These are phyloP conservation scores for Craniophora ligustri DNA, from an alignment of 2,888 invertebrate species.

Conservation along the genomic window DNA sequence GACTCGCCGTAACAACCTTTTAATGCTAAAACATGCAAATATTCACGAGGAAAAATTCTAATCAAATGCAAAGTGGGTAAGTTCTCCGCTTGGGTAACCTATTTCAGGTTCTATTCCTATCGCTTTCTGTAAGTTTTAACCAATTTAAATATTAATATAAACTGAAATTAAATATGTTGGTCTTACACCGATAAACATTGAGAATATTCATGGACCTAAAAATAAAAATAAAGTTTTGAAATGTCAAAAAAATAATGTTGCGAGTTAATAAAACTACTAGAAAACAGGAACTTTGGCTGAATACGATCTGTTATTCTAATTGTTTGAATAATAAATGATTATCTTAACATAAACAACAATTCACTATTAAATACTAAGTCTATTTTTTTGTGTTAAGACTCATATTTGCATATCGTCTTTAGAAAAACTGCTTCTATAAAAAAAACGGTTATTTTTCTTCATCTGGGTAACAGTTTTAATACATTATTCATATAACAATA, in stretches of 20 bases:
- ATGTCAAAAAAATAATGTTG: too few relatives aligned
- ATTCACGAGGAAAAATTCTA: slow-evolving; percentile 15
- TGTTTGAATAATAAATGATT: too few relatives aligned
- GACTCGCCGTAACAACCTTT: background rate
- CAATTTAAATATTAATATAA: slow-evolving; percentile 27
- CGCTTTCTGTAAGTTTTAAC: slow-evolving; percentile 12
- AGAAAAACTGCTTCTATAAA: background rate
- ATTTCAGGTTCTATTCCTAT: slow-evolving; percentile 17
- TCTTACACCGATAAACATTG: background rate
- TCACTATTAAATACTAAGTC: background rate
- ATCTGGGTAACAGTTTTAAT: slow-evolving; percentile 1
- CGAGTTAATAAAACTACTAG: too few relatives aligned
- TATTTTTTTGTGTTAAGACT: too few relatives aligned
- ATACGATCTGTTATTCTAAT: too few relatives aligned
- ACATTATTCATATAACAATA: slow-evolving; percentile 10
- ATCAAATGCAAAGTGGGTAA: slow-evolving; percentile 31
- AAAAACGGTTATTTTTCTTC: slow-evolving; percentile 1
- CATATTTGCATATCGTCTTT: background rate
- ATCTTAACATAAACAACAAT: background rate
- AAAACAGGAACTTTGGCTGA: too few relatives aligned
- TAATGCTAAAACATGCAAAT: slow-evolving; percentile 11
- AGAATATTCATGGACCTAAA: slow-evolving; percentile 2
- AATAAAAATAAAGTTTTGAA: too few relatives aligned
- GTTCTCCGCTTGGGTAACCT: slow-evolving; percentile 13
- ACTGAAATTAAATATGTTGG: background rate